Evolutionary conservation across 2,888 invertebrate genomes (phyloP).

Genomic region (Pterobdella sp.): DNA sequence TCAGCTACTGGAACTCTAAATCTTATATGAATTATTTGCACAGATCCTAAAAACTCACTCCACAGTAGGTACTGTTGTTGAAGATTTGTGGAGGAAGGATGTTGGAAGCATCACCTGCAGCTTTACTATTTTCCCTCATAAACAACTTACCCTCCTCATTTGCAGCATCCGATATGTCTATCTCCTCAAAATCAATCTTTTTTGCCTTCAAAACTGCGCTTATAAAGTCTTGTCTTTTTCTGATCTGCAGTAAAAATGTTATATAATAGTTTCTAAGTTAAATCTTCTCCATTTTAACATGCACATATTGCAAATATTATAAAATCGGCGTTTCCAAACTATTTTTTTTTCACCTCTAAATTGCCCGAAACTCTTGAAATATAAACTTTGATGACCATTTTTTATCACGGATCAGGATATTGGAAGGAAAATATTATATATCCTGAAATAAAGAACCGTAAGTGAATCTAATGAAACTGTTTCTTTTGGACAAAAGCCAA

Average conservation of each 20-base stretch:
- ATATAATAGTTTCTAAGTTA: not conserved
- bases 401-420: not conserved
- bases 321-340: not conserved
- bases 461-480: no score
- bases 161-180: conserved; percentile 31
- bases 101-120: conserved; percentile 20
- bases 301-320: not conserved
- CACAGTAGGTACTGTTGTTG: conserved; percentile 31
- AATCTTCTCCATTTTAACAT: not conserved
- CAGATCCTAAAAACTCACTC: conserved; percentile 24
- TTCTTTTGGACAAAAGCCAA: no score
- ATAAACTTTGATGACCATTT: conserved; percentile 33
- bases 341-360: conserved; percentile 25
- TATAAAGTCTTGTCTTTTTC: conserved; percentile 32
- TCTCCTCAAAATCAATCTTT: conserved; percentile 30
- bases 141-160: conserved; percentile 31
- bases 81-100: conserved; percentile 33
- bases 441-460: no score
- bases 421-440: no score
- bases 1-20: not conserved
- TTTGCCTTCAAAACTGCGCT: conserved; percentile 25
- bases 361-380: conserved; percentile 32
- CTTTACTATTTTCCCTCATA: conserved; percentile 30
- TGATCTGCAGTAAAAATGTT: conserved; percentile 23
- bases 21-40: not conserved